These are phyloP conservation scores for Centroberyx gerrardi DNA, from an alignment of 2,797 vertebrate species.

Conservation along the genomic window DNA sequence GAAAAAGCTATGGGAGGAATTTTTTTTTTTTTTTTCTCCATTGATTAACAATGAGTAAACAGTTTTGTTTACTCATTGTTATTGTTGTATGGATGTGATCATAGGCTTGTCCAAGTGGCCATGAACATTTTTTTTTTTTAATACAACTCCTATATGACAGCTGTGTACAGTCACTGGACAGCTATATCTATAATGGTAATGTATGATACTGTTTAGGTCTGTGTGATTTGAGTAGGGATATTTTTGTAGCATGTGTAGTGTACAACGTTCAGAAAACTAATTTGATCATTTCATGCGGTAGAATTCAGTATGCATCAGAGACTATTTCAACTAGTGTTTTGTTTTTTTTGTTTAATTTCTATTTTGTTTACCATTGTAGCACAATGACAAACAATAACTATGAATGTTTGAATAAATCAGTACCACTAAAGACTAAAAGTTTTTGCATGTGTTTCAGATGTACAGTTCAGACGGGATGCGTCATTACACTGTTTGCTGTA, in stretches of 20 bases:
- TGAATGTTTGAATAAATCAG: conserved; percentile 72
- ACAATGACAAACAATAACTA: conserved; percentile 50
- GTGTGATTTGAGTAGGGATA: conserved; percentile 32
- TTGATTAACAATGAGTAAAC: conserved; percentile 20
- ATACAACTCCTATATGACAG: conserved; percentile 14
- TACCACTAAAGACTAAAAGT: conserved; percentile 6
- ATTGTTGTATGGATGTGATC: conserved; percentile 15
- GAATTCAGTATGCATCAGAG: conserved; percentile 26
- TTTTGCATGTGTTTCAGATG: conserved; percentile 12
- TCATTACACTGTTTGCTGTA: neutral
- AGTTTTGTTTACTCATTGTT: no score
- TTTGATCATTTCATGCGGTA: conserved; percentile 23
- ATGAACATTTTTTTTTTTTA: neutral
- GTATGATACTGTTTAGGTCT: conserved; percentile 40
- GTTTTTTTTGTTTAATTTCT: conserved; percentile 33
- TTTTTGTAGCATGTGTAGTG: conserved; percentile 46
- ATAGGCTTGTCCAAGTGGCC: conserved; percentile 9
- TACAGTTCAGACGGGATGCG: neutral
- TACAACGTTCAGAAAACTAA: conserved; percentile 34
- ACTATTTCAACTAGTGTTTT: neutral
- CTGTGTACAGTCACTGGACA: conserved; percentile 41
- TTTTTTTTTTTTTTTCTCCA: neutral
- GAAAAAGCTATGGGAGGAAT: conserved; percentile 9
- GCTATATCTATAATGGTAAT: conserved; percentile 22
- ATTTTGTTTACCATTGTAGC: conserved; percentile 56